These are phyloP conservation scores for Bagarius yarrelli DNA, from an alignment of 2,113 vertebrate genomes.

Conservation along the genomic window DNA sequence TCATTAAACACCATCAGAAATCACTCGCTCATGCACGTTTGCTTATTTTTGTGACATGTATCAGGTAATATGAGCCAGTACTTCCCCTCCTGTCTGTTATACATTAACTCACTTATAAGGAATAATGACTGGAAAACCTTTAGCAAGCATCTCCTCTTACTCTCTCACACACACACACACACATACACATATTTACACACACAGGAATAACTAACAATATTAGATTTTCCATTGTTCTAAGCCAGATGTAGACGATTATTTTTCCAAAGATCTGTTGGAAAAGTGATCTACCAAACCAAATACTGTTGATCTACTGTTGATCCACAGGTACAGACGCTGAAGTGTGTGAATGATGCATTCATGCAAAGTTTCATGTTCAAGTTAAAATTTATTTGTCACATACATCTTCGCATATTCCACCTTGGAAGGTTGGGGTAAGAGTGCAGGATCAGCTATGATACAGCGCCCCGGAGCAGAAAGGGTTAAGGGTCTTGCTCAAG, in stretches of 20 bases:
- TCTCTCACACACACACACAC: background rate
- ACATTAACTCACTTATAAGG: background rate
- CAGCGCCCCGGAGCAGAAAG: too few relatives aligned
- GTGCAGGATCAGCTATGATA: too few relatives aligned
- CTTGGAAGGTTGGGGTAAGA: too few relatives aligned
- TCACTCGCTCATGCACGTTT: background rate
- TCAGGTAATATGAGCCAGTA: background rate
- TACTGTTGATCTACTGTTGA: too few relatives aligned
- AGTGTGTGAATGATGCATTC: too few relatives aligned
- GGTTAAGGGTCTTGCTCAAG: too few relatives aligned
- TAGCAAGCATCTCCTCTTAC: too few relatives aligned
- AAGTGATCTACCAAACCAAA: background rate
- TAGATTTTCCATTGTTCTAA: background rate
- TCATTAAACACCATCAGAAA: background rate
- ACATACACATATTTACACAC: background rate
- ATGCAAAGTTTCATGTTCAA: too few relatives aligned
- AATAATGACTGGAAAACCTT: background rate
- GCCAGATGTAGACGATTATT: background rate
- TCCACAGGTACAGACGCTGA: too few relatives aligned
- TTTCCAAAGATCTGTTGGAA: background rate
- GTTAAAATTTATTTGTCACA: too few relatives aligned
- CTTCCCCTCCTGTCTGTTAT: background rate
- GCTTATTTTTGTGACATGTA: background rate
- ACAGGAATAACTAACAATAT: background rate
- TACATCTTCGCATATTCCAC: too few relatives aligned